Evolutionary conservation across 2,888 invertebrate species (phyloP).

Genomic region (Cacoxenus indagator): DNA sequence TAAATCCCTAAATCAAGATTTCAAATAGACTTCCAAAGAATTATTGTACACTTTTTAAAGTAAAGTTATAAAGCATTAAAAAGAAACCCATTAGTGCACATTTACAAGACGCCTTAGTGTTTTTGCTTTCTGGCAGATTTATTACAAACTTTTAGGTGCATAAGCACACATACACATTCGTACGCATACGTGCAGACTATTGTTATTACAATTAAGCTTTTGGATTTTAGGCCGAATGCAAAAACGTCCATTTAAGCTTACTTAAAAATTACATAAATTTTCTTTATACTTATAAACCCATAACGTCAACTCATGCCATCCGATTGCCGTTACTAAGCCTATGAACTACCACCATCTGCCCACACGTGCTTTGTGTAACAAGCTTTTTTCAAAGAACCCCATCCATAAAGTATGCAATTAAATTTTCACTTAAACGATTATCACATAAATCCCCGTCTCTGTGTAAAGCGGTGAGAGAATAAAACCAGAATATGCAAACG

Average conservation of each 20-base stretch:
- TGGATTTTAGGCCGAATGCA: conserved; percentile 20
- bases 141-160: conserved; percentile 59
- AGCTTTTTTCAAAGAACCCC: conserved; percentile 46
- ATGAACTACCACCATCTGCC: conserved; percentile 1
- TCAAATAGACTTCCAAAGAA: too few relatives aligned
- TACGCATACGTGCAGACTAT: neutral
- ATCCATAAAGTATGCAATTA: conserved; percentile 69
- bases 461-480: neutral
- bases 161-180: conserved; percentile 35
- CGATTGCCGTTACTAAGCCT: conserved; percentile 38
- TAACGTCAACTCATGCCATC: conserved; percentile 6
- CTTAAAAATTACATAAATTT: conserved; percentile 67
- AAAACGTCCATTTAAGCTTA: conserved; percentile 50
- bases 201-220: conserved; percentile 48
- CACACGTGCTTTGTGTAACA: conserved; percentile 31
- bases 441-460: conserved; percentile 63
- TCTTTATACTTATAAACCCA: conserved; percentile 47
- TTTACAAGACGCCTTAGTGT: neutral
- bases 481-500: conserved; percentile 52
- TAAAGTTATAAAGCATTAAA: too few relatives aligned
- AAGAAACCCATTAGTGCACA: neutral
- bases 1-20: too few relatives aligned
- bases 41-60: too few relatives aligned
- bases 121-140: conserved; percentile 47
- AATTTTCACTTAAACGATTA: conserved; percentile 70